Conservation (phyloP, 1,140 invertebrate species). For the Dryas iulia region DNA sequence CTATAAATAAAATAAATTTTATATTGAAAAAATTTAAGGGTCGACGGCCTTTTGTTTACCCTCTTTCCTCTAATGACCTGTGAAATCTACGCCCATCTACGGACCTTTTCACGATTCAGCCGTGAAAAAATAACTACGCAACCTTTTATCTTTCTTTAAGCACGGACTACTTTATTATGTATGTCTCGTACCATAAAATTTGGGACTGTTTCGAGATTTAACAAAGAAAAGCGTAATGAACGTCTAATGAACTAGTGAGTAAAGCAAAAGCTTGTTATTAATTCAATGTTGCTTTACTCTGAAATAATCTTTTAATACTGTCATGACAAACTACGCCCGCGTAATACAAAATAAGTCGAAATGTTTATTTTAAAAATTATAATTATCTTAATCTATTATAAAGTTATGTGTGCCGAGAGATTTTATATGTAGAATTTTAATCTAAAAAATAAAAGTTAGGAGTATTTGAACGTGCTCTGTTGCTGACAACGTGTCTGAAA, state of each 20-base stretch:
- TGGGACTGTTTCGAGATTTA: conserved; percentile 4
- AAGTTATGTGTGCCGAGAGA: no score
- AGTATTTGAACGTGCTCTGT: no score
- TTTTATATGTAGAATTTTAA: no score
- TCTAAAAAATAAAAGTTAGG: no score
- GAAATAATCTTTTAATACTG: neutral
- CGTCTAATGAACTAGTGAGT: conserved; percentile 1
- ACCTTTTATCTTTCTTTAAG: conserved; percentile 36
- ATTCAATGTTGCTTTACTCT: neutral
- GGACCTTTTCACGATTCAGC: conserved; percentile 33
- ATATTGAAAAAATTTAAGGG: conserved; percentile 6
- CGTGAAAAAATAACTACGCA: conserved; percentile 34
- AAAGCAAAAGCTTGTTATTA: neutral
- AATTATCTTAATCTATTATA: no score
- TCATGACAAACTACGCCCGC: neutral
- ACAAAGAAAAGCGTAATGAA: conserved; percentile 12
- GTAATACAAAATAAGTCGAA: neutral
- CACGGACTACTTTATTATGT: conserved; percentile 19
- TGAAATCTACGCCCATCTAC: conserved; percentile 37
- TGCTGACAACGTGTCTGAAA: no score
- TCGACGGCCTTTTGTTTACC: conserved; percentile 32
- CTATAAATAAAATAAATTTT: neutral
- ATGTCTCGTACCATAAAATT: conserved; percentile 6
- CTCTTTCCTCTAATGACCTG: conserved; percentile 47
- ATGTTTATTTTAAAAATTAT: neutral